Percentiles rank a stretch among this genome's conserved stretches.
Evolutionary conservation across 1,140 invertebrate species (phyloP).

Genomic region (Sinonovacula constricta): DNA sequence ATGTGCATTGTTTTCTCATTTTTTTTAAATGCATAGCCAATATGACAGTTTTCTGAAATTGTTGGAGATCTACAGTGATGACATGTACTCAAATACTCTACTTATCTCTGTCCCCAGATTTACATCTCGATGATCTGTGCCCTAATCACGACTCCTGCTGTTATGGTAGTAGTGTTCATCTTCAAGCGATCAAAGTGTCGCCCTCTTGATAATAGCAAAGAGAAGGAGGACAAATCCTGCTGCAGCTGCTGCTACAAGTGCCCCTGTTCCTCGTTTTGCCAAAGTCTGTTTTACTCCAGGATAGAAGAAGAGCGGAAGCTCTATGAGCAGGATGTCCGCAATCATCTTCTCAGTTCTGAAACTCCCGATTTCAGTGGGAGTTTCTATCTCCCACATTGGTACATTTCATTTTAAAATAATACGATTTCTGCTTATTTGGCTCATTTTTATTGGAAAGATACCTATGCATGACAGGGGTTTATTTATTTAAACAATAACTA

Average conservation of each 20-base stretch:
- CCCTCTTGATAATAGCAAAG: background rate
- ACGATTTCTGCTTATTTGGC: too few relatives aligned
- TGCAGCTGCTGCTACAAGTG: background rate
- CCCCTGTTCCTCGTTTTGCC: background rate
- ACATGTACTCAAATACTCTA: too few relatives aligned
- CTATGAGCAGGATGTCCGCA: conserved; percentile 1
- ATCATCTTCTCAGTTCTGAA: background rate
- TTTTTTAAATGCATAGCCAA: too few relatives aligned
- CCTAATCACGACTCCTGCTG: conserved; percentile 21
- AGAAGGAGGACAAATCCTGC: too few relatives aligned
- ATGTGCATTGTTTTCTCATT: too few relatives aligned
- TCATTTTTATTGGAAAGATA: too few relatives aligned
- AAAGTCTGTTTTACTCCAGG: background rate
- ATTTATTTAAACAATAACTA: too few relatives aligned
- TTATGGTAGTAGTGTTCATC: conserved; percentile 17
- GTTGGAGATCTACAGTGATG: too few relatives aligned
- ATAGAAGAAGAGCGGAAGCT: background rate
- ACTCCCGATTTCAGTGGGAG: conserved; percentile 21
- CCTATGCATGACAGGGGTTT: too few relatives aligned
- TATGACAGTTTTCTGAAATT: too few relatives aligned
- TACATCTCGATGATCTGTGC: conserved; percentile 37
- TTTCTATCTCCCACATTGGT: conserved; percentile 65
- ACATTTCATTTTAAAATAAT: too few relatives aligned
- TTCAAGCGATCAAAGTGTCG: conserved; percentile 38
- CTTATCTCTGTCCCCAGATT: conserved; percentile 25